phyloP scores from a whole-genome alignment of 2,888 invertebrate genomes.

The Blomia tropicalis region DNA sequence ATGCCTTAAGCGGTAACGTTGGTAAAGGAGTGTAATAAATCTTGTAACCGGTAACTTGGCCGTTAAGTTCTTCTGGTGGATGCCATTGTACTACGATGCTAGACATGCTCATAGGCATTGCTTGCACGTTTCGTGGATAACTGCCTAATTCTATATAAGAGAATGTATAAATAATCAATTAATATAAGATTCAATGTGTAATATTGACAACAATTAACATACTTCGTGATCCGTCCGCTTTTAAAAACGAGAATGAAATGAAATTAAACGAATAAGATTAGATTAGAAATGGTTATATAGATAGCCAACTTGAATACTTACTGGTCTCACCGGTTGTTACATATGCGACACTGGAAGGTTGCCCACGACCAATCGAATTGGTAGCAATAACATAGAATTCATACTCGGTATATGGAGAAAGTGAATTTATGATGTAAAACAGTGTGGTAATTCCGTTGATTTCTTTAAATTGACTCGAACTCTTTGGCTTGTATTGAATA shows the following conservation, averaged over 20 bases:
- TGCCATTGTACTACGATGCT: conserved; percentile 97
- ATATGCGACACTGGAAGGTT: conserved; percentile 67
- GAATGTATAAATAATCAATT: conserved; percentile 1
- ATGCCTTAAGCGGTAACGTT: conserved; percentile 65
- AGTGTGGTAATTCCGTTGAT: conserved; percentile 81
- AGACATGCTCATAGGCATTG: conserved; percentile 77
- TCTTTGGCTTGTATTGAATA: conserved; percentile 88
- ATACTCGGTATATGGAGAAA: conserved; percentile 87
- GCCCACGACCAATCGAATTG: conserved; percentile 81
- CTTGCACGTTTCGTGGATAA: conserved; percentile 83
- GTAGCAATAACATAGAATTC: conserved; percentile 89
- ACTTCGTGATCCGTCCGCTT: not conserved
- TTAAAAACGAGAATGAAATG: conserved; percentile 11
- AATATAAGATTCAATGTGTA: conserved; percentile 3
- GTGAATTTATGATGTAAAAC: conserved; percentile 60
- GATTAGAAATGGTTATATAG: not conserved
- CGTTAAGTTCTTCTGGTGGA: conserved; percentile 90
- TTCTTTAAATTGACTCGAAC: conserved; percentile 68
- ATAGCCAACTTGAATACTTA: conserved; percentile 37
- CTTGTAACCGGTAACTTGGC: conserved; percentile 91
- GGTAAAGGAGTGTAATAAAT: conserved; percentile 87
- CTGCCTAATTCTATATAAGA: conserved; percentile 68
- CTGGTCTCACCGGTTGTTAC: conserved; percentile 94
- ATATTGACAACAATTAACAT: not conserved
- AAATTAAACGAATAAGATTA: conserved; percentile 8